Percentiles rank a stretch among this genome's conserved stretches.
Conservation (phyloP, 1,140 invertebrate species). For the Amyelois transitella region DNA sequence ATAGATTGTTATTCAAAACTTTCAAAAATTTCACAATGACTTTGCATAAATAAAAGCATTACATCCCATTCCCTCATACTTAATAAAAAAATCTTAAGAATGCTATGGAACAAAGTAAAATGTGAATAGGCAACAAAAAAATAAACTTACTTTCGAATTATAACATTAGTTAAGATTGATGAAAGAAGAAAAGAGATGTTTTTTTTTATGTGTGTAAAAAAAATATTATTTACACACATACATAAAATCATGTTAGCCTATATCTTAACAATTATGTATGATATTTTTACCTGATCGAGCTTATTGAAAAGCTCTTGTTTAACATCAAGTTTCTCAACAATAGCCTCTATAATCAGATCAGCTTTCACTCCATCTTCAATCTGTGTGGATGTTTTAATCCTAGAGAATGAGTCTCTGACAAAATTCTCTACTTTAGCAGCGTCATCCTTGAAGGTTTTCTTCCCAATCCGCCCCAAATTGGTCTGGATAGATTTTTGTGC, state of each 20-base stretch:
- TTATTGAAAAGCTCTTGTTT: slow-evolving; percentile 86
- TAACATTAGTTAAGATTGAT: too few relatives aligned
- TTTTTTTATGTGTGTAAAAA: too few relatives aligned
- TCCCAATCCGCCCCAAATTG: slow-evolving; percentile 82
- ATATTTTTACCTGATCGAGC: slow-evolving; percentile 71
- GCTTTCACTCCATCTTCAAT: slow-evolving; percentile 59
- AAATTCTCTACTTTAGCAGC: slow-evolving; percentile 77
- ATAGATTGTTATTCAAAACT: too few relatives aligned
- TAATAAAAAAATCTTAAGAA: too few relatives aligned
- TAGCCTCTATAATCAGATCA: slow-evolving; percentile 90
- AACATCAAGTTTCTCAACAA: slow-evolving; percentile 86
- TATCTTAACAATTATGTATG: not conserved
- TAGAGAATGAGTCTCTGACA: slow-evolving; percentile 75
- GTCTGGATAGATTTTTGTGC: slow-evolving; percentile 79
- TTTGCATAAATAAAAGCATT: too few relatives aligned
- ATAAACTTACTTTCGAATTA: too few relatives aligned
- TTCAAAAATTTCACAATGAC: too few relatives aligned
- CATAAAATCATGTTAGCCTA: too few relatives aligned
- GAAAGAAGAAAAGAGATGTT: not conserved
- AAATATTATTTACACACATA: too few relatives aligned
- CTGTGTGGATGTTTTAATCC: slow-evolving; percentile 74
- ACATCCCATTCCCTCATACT: too few relatives aligned
- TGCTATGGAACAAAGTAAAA: too few relatives aligned
- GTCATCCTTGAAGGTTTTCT: slow-evolving; percentile 84
- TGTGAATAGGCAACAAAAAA: too few relatives aligned